Evolutionary conservation across 2,797 vertebrate genomes (phyloP).

Genomic region (Vipera ursinii): DNA sequence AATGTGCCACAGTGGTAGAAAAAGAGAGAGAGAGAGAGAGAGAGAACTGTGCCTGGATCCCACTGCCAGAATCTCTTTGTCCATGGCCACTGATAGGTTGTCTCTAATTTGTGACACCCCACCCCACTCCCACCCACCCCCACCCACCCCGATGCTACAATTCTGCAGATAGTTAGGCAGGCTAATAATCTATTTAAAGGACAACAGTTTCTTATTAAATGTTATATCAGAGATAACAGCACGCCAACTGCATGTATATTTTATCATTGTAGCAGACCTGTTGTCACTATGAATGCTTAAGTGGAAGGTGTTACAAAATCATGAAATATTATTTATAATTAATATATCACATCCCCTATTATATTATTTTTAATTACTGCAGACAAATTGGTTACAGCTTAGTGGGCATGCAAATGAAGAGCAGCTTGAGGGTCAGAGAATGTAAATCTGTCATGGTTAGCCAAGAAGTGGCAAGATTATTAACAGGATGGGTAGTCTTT

Average conservation of each 20-base stretch:
- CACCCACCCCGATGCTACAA: neutral
- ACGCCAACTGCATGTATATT: neutral
- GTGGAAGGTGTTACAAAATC: neutral
- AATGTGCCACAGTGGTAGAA: neutral
- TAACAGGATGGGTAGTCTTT: conserved; percentile 32
- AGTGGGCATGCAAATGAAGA: conserved; percentile 11
- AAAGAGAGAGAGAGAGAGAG: neutral
- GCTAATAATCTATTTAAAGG: neutral
- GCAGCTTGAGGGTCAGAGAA: conserved; percentile 22
- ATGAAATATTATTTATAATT: conserved; percentile 20
- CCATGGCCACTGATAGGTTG: no score
- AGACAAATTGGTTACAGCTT: conserved; percentile 9
- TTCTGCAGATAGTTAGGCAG: neutral
- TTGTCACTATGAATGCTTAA: neutral
- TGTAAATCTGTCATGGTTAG: conserved; percentile 40
- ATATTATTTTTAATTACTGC: conserved; percentile 26
- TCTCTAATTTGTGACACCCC: neutral
- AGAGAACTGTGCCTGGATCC: neutral
- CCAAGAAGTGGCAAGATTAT: conserved; percentile 51
- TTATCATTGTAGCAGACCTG: neutral
- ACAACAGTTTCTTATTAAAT: neutral
- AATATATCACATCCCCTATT: conserved; percentile 9
- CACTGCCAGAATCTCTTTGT: neutral
- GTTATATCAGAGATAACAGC: neutral
- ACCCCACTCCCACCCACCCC: no score